Evolutionary conservation across 1,140 invertebrate genomes (phyloP).

Genomic region (Hylaeus anthracinus): DNA sequence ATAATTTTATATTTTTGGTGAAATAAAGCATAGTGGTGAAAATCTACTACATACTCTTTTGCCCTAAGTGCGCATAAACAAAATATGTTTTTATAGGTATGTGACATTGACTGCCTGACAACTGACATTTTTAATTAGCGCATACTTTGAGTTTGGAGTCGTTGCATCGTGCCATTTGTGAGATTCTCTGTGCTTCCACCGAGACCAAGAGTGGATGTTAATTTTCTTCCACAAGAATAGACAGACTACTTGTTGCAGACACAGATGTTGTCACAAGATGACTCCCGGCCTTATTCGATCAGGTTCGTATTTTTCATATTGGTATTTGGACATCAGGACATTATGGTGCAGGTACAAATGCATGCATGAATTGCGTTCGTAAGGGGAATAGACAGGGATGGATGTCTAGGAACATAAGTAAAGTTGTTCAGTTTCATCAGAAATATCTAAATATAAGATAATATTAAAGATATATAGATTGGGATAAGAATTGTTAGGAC

Average conservation of each 20-base stretch:
- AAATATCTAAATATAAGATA: conserved; percentile 46
- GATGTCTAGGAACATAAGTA: conserved; percentile 55
- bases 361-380: conserved; percentile 61
- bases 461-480: conserved; percentile 52
- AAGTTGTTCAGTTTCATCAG: conserved; percentile 44
- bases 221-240: conserved; percentile 60
- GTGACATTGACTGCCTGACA: conserved; percentile 74
- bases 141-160: conserved; percentile 76
- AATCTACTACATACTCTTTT: conserved; percentile 59
- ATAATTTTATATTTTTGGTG: conserved; percentile 46
- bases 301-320: conserved; percentile 58
- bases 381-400: conserved; percentile 43
- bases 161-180: conserved; percentile 70
- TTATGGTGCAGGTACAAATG: conserved; percentile 63
- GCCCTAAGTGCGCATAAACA: conserved; percentile 70
- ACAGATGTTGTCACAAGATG: conserved; percentile 61
- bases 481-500: conserved; percentile 38
- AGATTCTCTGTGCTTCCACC: conserved; percentile 65
- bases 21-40: conserved; percentile 57
- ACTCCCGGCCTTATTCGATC: conserved; percentile 50
- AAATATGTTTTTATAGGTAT: conserved; percentile 70
- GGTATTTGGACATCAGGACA: conserved; percentile 53
- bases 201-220: conserved; percentile 64
- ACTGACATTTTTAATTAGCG: conserved; percentile 76
- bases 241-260: conserved; percentile 60